Evolutionary conservation across 1,140 invertebrate species (phyloP), one percentile per base, ranked within the genome.

Genomic region (Grapholita molesta): DNA sequence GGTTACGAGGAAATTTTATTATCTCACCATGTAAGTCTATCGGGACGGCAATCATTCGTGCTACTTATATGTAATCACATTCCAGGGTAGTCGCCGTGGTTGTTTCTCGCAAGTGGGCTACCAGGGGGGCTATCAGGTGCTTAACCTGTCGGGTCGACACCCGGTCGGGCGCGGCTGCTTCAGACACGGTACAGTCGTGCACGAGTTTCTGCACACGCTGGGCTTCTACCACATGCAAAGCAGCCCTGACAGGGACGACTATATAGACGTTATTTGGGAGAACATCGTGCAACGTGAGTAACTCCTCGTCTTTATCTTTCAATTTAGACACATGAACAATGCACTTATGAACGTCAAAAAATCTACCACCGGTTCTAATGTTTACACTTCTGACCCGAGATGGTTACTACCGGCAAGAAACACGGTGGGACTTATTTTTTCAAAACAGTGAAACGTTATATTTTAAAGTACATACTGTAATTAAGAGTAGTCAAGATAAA

Each of bases 181-280:
- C 71, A 84, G 90, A 0, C 84, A 93, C 42, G 93, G 92, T 3
- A 93, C 93, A 0, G 91, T 95, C n/a, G 91, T 95, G 3, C 95
- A 96, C 71, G 95, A 96, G 82, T 82, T 96, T 3, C 84, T 95
- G 28, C 95, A 96, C 74, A 93, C 95, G 0, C 83, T 95, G 11
- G 95, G 95, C 0, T 95, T 96, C 76, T 94, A 93, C 77, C 94
- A 97, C 77, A 95, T 96, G 88, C 96, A 97, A 82, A 94, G 94
- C 76, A 92, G 95, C 4, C 85, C 93, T 0, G 94, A 97, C 82
- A 90, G 96, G 65, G 96, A 96, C 77, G 90, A 95, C 0, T 96
- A 93, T 77, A 94, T 97, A 0, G 84, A 86, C 7, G 94, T 97
- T 52, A 75, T 93, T 1, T 95, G 94, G 88, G 92, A 94, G n/a